Base-by-base conservation (phyloP, 2,797 vertebrate species). In the Tangara arthus region DNA sequence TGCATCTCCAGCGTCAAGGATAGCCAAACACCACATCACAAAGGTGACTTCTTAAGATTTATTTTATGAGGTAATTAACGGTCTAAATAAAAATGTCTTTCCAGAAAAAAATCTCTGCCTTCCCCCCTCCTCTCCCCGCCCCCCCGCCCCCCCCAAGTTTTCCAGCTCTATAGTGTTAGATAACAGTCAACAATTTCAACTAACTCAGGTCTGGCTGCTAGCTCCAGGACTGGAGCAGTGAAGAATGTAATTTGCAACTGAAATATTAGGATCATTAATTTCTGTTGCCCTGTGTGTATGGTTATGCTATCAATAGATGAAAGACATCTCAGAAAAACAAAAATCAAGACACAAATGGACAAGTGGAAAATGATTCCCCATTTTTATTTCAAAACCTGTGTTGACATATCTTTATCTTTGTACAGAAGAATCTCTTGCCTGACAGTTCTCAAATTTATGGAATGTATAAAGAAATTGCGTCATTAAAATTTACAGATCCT, bases 31-130 rank as follows among this genome's bases (percentile, higher is more conserved):
- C 18, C 23, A 52, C 7, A 82, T 77, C 18, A 59, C 28, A 85
- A 96, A 90, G 14, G 72, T 87, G 61, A 93, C 64, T 93, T 82
- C 56, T 37, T 11, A 92, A 88, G 52, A 72, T 82, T 93, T 93
- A 79, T 44, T 69, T 82, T 64, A 82, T 24, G 57, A 47, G 61
- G 16, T 37, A 93, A 90, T 80, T 85, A 95, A 75, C 55, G 16
- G 21, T 14, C 46, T 71, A 60, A 63, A 69, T 32, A 86, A 46
- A 46, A 90, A 69, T 85, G 35, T 1, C 8, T 47, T 79, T 64
- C 11, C 12, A 64, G 28, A 42, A 49, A 71, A 71, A 85, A 55
- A 81, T 5, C 0, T n/a, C 2, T 5, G n/a, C n/a, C 23, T 26
- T 46, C 46, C 47, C 5, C 15, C 47, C 47, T 8, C 41, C 47